phyloP scores from a whole-genome alignment of 2,113 vertebrate species.

The Cromileptes altivelis region DNA sequence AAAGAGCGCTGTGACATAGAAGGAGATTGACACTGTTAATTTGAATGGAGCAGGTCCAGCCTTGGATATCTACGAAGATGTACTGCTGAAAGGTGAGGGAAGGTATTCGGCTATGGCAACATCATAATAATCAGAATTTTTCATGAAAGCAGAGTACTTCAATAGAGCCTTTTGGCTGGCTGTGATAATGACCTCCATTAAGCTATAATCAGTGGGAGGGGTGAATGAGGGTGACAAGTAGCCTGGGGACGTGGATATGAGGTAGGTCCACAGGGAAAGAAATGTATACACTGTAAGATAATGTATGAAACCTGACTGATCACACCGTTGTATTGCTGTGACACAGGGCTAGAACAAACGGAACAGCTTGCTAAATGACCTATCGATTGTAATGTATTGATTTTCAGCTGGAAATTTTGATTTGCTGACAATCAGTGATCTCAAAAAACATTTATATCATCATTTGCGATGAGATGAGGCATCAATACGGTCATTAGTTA shows the following conservation, averaged over 20 bases:
- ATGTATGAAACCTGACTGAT: conserved; percentile 36
- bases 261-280: conserved; percentile 35
- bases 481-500: background rate
- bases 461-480: background rate
- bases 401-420: background rate
- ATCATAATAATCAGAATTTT: conserved; percentile 17
- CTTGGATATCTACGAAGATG: background rate
- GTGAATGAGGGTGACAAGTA: conserved; percentile 9
- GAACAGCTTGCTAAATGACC: conserved; percentile 5
- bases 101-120: background rate
- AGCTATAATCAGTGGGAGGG: conserved; percentile 23
- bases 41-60: conserved; percentile 13
- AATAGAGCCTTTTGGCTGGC: conserved; percentile 8
- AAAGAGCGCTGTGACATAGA: conserved; percentile 20
- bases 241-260: conserved; percentile 29
- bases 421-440: background rate
- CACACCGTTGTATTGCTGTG: conserved; percentile 1
- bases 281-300: conserved; percentile 1
- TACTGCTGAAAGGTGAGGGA: conserved; percentile 6
- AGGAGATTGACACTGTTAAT: conserved; percentile 2
- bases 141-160: conserved; percentile 17
- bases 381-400: background rate
- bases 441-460: background rate
- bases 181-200: conserved; percentile 45
- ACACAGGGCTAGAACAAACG: background rate